A percentile compares a stretch with the other conserved stretches of the same genome.
These are phyloP conservation scores for western clawed frog (Xenopus tropicalis) DNA, from an alignment of 2,113 vertebrate genomes.

Conservation along the genomic window UCB_Xtro_10.0 CM004446.2:89590001-89590500, in stretches of 20 bases:
- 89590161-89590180: slow-evolving; percentile 23
- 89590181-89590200: slow-evolving; percentile 22
- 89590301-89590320: slow-evolving; percentile 34
- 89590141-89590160: slow-evolving; percentile 21
- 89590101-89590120: slow-evolving; percentile 1
- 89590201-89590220: slow-evolving; percentile 38
- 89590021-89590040: too few species aligned
- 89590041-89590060: neutral
- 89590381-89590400: slow-evolving; percentile 30
- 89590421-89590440: slow-evolving; percentile 31
- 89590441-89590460: slow-evolving; percentile 29
- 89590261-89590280: slow-evolving; percentile 30
- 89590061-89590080: neutral
- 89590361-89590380: slow-evolving; percentile 20
- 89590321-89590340: slow-evolving; percentile 39
- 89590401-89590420: slow-evolving; percentile 33
- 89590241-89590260: slow-evolving; percentile 41
- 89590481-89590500: neutral
- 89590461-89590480: slow-evolving; percentile 32
- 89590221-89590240: slow-evolving; percentile 27
- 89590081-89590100: neutral
- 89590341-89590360: slow-evolving; percentile 22
- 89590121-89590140: slow-evolving; percentile 12
- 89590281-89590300: slow-evolving; percentile 38
- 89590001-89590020: too few species aligned